Percentiles rank a stretch among this genome's conserved stretches.
phyloP scores from a whole-genome alignment of 2,888 invertebrate genomes.

The Mactromeris polynyma region DNA sequence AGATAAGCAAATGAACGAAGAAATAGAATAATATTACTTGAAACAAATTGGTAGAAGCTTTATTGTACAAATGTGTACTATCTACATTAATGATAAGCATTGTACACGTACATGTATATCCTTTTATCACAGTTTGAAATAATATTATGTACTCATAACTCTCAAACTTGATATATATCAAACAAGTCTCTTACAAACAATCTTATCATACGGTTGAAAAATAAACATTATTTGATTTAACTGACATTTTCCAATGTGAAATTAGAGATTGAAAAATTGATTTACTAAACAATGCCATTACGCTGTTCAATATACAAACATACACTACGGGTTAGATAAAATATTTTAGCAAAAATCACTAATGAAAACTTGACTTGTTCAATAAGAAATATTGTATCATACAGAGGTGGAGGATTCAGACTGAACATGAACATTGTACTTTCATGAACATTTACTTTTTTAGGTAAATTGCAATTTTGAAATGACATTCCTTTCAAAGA shows the following conservation, averaged over 20 bases:
- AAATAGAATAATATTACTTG: too few species aligned
- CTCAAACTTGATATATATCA: not conserved
- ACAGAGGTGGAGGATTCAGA: not conserved
- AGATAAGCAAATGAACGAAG: too few species aligned
- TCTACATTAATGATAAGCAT: too few species aligned
- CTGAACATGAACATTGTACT: not conserved
- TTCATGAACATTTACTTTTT: too few species aligned
- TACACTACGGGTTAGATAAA: not conserved
- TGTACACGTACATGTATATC: not conserved
- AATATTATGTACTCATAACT: not conserved
- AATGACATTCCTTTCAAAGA: too few species aligned
- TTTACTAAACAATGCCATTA: not conserved
- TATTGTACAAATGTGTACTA: too few species aligned
- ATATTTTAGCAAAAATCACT: too few species aligned
- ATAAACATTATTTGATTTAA: not conserved
- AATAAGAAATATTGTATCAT: not conserved
- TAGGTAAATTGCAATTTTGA: too few species aligned
- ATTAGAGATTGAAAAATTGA: not conserved
- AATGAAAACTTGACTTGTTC: too few species aligned
- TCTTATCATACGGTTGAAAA: not conserved
- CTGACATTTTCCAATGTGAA: not conserved
- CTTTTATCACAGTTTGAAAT: not conserved
- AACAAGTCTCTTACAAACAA: not conserved
- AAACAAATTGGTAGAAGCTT: too few species aligned
- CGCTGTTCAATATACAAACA: not conserved